These are phyloP conservation scores for Geopemphigus sp. DNA, from an alignment of 1,140 invertebrate genomes.

Conservation along the genomic window DNA sequence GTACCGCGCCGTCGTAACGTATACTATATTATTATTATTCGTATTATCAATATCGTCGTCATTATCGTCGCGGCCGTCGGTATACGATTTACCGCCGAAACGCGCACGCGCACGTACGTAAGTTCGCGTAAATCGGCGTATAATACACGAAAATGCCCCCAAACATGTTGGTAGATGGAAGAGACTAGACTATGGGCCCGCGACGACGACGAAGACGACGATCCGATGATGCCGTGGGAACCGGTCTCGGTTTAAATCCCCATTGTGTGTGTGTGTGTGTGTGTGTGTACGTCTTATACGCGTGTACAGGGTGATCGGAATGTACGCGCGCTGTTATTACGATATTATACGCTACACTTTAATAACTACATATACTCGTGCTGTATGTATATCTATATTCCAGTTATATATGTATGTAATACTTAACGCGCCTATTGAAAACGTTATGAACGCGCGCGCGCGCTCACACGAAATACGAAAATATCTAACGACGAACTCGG, in stretches of 20 bases:
- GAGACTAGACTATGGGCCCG: constrained; percentile 27
- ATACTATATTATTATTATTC: background rate
- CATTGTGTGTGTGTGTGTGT: constrained; percentile 26
- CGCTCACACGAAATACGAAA: background rate
- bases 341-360: background rate
- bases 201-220: background rate
- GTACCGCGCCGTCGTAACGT: background rate
- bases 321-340: background rate
- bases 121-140: constrained; percentile 17
- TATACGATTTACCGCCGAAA: background rate
- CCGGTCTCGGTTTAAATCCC: constrained; percentile 29
- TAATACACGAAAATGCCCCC: too few relatives aligned
- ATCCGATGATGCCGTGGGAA: constrained; percentile 43
- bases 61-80: background rate
- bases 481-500: background rate
- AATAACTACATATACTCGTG: too few relatives aligned
- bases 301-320: constrained; percentile 27
- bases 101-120: background rate
- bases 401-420: too few relatives aligned
- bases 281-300: background rate
- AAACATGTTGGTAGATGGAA: constrained; percentile 28
- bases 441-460: background rate
- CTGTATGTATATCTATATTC: too few relatives aligned
- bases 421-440: too few relatives aligned
- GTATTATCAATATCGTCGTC: background rate